Evolutionary conservation across 2,888 invertebrate genomes (phyloP), one percentile per base, ranked within the genome.

Genomic region (Lacanobia wlatinum): DNA sequence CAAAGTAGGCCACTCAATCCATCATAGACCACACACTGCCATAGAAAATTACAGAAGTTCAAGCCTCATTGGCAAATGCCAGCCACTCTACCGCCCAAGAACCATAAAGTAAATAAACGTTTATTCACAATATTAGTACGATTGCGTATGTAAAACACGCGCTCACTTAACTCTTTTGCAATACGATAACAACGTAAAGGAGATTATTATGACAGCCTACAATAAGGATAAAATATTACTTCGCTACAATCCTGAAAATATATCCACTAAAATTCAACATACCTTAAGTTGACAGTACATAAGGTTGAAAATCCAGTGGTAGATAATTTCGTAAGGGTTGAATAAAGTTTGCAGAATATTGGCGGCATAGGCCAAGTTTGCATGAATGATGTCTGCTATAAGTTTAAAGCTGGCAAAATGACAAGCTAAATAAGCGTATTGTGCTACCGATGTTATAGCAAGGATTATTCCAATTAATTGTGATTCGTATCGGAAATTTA

Each of bases 331-430:
- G 58, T 72, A 58, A 74, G 28, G 46, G 79, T 46, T 78, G 28
- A 52, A 14, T 59, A 66, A 77, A 68, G 52, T 80, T 85, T 71
- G 84, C 62, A 34, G 61, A 68, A 74, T 78, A 87, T 85, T 85
- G 84, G 87, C 87, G 87, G 89, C 78, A 83, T 85, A 83, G 85
- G 80, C 85, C 81, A 87, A 84, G 83, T 84, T 81, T 80, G 83
- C 85, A 88, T 92, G 91, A 93, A 88, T 91, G 93, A 92, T 93
- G 90, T 78, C 77, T 77, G 88, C 83, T 88, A 92, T 93, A 93
- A 88, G 84, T 93, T 89, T 89, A 83, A 87, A 87, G 84, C 87
- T 87, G 82, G 88, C 89, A 91, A 92, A 91, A 88, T 91, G 93
- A 92, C 92, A 92, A 88, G 88, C 82, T 88, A 90, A 91, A 89